A percentile compares a stretch with the other conserved stretches of the same genome.
Evolutionary conservation across 2,113 vertebrate genomes (phyloP).

Genomic region (human (Homo sapiens)): DNA sequence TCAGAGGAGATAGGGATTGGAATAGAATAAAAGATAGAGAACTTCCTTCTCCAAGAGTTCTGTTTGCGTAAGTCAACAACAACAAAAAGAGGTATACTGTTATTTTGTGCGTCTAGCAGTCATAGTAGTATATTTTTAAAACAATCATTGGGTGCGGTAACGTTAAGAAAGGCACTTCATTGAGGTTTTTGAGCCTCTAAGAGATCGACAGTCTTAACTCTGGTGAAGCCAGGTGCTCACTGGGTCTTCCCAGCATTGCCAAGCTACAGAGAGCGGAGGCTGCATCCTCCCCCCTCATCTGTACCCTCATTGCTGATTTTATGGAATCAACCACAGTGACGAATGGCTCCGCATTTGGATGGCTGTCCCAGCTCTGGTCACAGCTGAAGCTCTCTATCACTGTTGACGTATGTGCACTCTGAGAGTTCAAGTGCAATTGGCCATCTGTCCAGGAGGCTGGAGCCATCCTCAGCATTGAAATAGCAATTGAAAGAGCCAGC

Average conservation of each 20-base stretch:
- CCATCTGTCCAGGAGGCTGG: conserved; percentile 84
- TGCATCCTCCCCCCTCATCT: neutral
- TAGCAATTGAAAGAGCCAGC: conserved; percentile 57
- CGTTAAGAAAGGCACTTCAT: neutral
- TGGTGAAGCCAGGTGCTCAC: conserved; percentile 67
- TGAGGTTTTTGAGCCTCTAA: conserved; percentile 31
- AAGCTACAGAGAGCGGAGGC: conserved; percentile 67
- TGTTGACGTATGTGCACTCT: conserved; percentile 82
- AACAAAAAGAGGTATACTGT: neutral
- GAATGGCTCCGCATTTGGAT: conserved; percentile 80
- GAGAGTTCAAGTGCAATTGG: conserved; percentile 79
- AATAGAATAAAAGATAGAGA: neutral
- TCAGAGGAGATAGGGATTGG: fast-evolving
- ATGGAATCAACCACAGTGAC: conserved; percentile 81
- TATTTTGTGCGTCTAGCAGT: neutral
- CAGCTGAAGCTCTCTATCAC: conserved; percentile 83
- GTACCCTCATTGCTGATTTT: conserved; percentile 52
- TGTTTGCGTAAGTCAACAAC: neutral
- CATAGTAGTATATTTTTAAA: neutral
- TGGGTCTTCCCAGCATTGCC: conserved; percentile 51
- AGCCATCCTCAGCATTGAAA: conserved; percentile 74
- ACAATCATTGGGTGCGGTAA: no score
- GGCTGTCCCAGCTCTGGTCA: conserved; percentile 77
- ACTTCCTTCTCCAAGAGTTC: neutral
- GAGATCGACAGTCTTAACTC: neutral